Base-by-base conservation (phyloP, 2,888 invertebrate species). In the Cataglyphis altisquamis region DNA sequence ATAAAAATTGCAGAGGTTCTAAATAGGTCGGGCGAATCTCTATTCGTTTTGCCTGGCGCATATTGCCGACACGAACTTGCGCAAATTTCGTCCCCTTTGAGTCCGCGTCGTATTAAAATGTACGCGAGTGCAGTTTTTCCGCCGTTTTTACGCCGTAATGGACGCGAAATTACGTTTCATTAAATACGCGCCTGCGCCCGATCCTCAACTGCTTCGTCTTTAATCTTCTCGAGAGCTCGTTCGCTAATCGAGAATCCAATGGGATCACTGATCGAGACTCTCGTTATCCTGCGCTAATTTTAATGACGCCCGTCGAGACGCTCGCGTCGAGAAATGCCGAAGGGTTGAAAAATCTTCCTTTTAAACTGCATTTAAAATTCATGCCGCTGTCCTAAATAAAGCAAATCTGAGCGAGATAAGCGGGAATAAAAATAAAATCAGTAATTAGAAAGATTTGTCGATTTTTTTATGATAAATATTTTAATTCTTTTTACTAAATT, bases 151-250 rank as follows among this genome's bases (percentile, higher is more conserved):
- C 36, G 36, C 70, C 25, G 78, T 80, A 80, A 80, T 80, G 70
- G 78, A 80, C 60, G 70, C 48, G 48, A 80, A 80, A 80, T 80
- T 80, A 80, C 68, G 78, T 80, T 80, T 80, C 60, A 80, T 80
- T 80, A 80, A 80, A 36, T 68, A 45, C 78, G 70, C 70, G 78
- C 48, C 60, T 80, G 78, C 70, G 70, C 60, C 9, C 60, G 70
- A 80, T 70, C 45, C 60, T 45, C 78, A 68, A 45, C 68, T 80
- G 45, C 78, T 68, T 70, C 36, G 45, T 60, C 85, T 86, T 75
- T 74, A 83, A 83, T 83, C 83, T 83, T 78, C 41, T 52, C 80
- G 39, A 75, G 82, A 86, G 84, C 84, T 72, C 57, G 48, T 64
- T 68, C 52, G 67, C 55, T 77, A 82, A 80, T 72, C 78, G 45